These are phyloP conservation scores for Coregonus sp. DNA, from an alignment of 2,797 vertebrate genomes.

Conservation along the genomic window DNA sequence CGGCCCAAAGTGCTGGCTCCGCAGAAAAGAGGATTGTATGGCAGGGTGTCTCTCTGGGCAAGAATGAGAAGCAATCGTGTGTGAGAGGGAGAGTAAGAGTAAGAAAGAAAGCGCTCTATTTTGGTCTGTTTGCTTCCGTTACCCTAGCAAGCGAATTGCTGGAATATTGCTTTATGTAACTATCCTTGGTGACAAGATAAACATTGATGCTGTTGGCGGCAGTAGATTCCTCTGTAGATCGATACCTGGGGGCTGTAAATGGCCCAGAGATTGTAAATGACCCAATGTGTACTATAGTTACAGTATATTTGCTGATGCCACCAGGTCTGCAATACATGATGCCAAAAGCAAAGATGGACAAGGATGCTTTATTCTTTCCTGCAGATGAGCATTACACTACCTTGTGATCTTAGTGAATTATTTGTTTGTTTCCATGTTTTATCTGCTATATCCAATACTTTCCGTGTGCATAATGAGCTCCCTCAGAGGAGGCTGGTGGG, in stretches of 20 bases:
- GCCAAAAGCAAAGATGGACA: background rate
- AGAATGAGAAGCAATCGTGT: background rate
- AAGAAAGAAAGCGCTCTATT: background rate
- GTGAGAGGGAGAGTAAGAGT: conserved; percentile 1
- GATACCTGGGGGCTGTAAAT: background rate
- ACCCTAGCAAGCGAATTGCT: background rate
- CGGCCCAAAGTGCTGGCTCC: conserved; percentile 47
- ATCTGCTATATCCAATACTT: no score
- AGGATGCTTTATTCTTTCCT: background rate
- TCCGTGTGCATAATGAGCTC: no score
- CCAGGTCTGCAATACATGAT: background rate
- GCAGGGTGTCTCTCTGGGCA: background rate
- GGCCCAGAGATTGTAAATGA: background rate
- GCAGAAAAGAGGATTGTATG: conserved; percentile 1
- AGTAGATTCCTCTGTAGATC: background rate
- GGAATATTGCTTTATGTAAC: background rate
- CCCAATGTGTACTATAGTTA: background rate
- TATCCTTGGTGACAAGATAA: background rate
- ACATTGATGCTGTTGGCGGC: background rate
- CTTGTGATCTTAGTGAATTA: background rate
- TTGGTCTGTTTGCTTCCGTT: background rate
- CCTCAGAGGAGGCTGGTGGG: no score
- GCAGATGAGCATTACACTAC: background rate
- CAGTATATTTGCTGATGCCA: background rate
- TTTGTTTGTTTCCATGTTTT: no score